Conservation (phyloP, 2,888 invertebrate genomes). For the Romanomermis culicivorax region DNA sequence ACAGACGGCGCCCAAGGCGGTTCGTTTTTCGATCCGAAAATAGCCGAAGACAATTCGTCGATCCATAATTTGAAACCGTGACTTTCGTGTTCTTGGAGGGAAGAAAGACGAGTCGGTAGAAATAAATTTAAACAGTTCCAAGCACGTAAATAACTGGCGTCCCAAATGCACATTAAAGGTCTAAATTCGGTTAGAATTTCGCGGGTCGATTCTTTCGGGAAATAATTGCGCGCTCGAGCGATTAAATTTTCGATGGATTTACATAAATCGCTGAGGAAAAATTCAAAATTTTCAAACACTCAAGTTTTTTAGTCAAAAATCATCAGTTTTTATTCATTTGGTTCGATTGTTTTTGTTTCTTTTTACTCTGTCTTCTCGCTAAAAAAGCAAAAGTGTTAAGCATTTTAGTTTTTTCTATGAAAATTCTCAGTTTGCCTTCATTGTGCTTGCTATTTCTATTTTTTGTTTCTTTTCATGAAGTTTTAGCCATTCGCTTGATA, state of each 20-base stretch:
- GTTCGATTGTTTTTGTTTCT: no score
- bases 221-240: conserved; percentile 36
- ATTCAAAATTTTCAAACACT: conserved; percentile 8
- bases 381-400: conserved; percentile 1
- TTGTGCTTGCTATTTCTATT: no score
- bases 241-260: conserved; percentile 28
- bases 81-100: conserved; percentile 35
- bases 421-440: no score
- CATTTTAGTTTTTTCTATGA: no score
- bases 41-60: conserved; percentile 32
- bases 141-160: conserved; percentile 31
- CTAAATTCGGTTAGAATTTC: conserved; percentile 64
- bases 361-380: conserved; percentile 17
- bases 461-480: no score
- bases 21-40: conserved; percentile 29
- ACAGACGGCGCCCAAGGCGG: conserved; percentile 31
- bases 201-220: conserved; percentile 49
- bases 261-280: conserved; percentile 30
- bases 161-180: conserved; percentile 55
- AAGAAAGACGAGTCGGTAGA: conserved; percentile 48
- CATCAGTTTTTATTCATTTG: no score
- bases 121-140: conserved; percentile 49
- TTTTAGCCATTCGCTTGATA: no score
- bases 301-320: no score
- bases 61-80: conserved; percentile 31